phyloP scores from a whole-genome alignment of 2,888 invertebrate genomes.

The Apodemia hepburni region DNA sequence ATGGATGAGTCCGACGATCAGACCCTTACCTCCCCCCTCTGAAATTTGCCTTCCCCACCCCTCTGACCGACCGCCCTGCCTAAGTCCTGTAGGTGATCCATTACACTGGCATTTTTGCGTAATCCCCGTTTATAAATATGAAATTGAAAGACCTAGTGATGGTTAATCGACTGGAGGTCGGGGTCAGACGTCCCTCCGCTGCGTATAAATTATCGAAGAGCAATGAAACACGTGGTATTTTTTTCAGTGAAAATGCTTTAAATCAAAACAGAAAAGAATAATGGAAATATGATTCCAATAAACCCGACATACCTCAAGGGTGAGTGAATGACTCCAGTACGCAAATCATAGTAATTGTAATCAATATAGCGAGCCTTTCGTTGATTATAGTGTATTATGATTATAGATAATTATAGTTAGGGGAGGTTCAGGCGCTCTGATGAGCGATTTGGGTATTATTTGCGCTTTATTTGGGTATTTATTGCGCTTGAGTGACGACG shows the following conservation, averaged over 20 bases:
- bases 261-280: slow-evolving; percentile 28
- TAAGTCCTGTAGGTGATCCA: slow-evolving; percentile 78
- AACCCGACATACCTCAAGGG: slow-evolving; percentile 31
- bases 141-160: slow-evolving; percentile 77
- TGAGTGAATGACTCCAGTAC: slow-evolving; percentile 32
- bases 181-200: slow-evolving; percentile 62
- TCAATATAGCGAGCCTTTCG: slow-evolving; percentile 36
- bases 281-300: slow-evolving; percentile 29
- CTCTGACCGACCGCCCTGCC: slow-evolving; percentile 51
- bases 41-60: slow-evolving; percentile 69
- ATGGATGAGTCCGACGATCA: slow-evolving; percentile 78
- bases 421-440: slow-evolving; percentile 62
- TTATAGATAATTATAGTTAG: slow-evolving; percentile 70
- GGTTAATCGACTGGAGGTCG: slow-evolving; percentile 79
- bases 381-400: slow-evolving; percentile 52
- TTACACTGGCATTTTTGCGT: slow-evolving; percentile 78
- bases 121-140: slow-evolving; percentile 80
- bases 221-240: slow-evolving; percentile 30
- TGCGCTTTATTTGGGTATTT: slow-evolving; percentile 84
- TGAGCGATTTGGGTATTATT: slow-evolving; percentile 84
- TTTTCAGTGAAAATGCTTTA: slow-evolving; percentile 23
- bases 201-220: slow-evolving; percentile 61
- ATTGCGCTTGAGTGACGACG: slow-evolving; percentile 79
- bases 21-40: slow-evolving; percentile 65
- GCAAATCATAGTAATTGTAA: slow-evolving; percentile 45